These are phyloP conservation scores for Caenorhabditis parvicauda DNA, from an alignment of 2,888 invertebrate species.

Conservation along the genomic window DNA sequence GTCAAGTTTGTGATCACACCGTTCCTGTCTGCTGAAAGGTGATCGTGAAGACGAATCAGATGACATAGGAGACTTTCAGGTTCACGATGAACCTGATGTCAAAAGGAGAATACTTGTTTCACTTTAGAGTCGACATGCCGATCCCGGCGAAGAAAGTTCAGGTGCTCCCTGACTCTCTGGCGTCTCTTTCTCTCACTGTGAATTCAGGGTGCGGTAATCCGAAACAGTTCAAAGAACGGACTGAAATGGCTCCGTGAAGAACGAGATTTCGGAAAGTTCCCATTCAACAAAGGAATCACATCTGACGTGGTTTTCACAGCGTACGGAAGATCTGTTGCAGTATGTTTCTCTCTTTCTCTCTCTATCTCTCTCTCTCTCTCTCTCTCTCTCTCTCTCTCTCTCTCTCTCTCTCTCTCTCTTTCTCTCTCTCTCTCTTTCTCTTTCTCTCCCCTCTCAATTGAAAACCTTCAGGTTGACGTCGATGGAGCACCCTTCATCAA, in stretches of 20 bases:
- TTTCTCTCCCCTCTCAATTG: not conserved
- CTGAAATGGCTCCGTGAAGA: conserved; percentile 48
- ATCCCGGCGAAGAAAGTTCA: conserved; percentile 19
- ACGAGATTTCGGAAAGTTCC: conserved; percentile 41
- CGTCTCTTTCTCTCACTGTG: not conserved
- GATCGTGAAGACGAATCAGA: no score
- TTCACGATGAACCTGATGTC: conserved; percentile 46
- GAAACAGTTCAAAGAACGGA: conserved; percentile 43
- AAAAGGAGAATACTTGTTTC: conserved; percentile 42
- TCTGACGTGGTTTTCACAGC: conserved; percentile 46
- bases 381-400: not conserved
- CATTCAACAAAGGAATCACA: conserved; percentile 51
- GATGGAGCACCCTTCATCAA: conserved; percentile 43
- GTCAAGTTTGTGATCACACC: conserved; percentile 50
- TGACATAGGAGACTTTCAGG: no score
- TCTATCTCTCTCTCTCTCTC: not conserved
- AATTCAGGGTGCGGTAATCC: conserved; percentile 43
- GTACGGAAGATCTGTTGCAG: conserved; percentile 37
- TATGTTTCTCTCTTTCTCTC: conserved; percentile 1
- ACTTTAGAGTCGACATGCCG: conserved; percentile 55
- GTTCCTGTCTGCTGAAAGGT: conserved; percentile 40
- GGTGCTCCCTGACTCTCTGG: not conserved
- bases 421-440: not conserved
- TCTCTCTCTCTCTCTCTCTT: conserved; percentile 29
- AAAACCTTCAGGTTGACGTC: conserved; percentile 35